These are phyloP conservation scores for Colletes collaris DNA, from an alignment of 2,888 invertebrate species.

Conservation along the genomic window DNA sequence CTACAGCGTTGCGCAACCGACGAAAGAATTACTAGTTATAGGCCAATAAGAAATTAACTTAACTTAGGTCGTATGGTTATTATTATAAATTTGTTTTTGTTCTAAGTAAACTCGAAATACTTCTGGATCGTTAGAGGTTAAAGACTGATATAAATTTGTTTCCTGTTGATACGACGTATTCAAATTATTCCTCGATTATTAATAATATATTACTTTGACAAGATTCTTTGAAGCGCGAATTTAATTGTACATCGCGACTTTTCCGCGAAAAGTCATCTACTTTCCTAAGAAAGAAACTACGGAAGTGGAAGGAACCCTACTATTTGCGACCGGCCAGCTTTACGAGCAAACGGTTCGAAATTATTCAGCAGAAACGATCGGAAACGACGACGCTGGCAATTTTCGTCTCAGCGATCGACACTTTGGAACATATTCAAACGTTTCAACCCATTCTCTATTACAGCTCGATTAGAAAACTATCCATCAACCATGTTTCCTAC, in stretches of 20 bases:
- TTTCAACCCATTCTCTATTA: background rate
- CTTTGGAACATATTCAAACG: background rate
- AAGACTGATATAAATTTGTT: no score
- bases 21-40: no score
- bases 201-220: background rate
- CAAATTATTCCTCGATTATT: background rate
- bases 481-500: no score
- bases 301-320: conserved; percentile 2
- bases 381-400: background rate
- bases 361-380: background rate
- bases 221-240: background rate
- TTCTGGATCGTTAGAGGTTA: no score
- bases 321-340: conserved; percentile 3
- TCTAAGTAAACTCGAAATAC: no score
- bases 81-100: no score
- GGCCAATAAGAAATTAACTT: no score
- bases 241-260: conserved; percentile 9
- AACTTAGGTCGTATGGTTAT: no score
- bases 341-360: conserved; percentile 10
- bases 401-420: no score
- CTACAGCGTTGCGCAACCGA: no score
- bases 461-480: no score
- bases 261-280: conserved; percentile 7
- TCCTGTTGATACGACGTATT: no score
- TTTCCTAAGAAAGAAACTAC: conserved; percentile 2